Evolutionary conservation across 2,888 invertebrate species (phyloP).

Genomic region (Diaperis boleti): DNA sequence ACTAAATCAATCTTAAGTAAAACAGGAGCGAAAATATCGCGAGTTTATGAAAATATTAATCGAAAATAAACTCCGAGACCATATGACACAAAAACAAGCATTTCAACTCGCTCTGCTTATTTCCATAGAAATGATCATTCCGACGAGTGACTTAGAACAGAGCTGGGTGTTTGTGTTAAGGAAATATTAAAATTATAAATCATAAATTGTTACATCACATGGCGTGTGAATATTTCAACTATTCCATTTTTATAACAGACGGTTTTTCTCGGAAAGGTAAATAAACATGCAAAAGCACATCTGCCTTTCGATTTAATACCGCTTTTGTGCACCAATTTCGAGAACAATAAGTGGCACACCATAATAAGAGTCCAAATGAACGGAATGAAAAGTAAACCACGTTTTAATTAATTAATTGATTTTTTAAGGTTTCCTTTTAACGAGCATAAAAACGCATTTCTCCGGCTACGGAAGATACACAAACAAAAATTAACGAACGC

Average conservation of each 20-base stretch:
- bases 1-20: constrained; percentile 29
- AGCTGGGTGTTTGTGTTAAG: constrained; percentile 50
- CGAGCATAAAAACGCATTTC: constrained; percentile 37
- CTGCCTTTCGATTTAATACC: constrained; percentile 26
- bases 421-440: constrained; percentile 41
- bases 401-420: constrained; percentile 44
- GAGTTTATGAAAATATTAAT: constrained; percentile 54
- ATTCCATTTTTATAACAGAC: constrained; percentile 27
- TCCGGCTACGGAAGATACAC: constrained; percentile 36
- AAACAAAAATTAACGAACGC: constrained; percentile 46
- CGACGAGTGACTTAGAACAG: constrained; percentile 51
- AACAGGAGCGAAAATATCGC: constrained; percentile 33
- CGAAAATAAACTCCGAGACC: constrained; percentile 55
- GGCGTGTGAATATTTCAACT: constrained; percentile 51
- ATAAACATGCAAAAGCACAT: constrained; percentile 26
- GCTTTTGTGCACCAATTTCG: not conserved
- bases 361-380: constrained; percentile 25
- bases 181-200: constrained; percentile 51
- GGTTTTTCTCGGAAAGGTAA: constrained; percentile 19
- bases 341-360: constrained; percentile 15
- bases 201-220: constrained; percentile 51
- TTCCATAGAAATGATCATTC: constrained; percentile 47
- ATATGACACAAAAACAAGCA: constrained; percentile 57
- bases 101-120: constrained; percentile 51
- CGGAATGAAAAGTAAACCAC: constrained; percentile 34